Percentiles rank a stretch among this genome's conserved stretches.
Conservation (phyloP, 2,113 vertebrate genomes). For the Coturnix japonica region DNA sequence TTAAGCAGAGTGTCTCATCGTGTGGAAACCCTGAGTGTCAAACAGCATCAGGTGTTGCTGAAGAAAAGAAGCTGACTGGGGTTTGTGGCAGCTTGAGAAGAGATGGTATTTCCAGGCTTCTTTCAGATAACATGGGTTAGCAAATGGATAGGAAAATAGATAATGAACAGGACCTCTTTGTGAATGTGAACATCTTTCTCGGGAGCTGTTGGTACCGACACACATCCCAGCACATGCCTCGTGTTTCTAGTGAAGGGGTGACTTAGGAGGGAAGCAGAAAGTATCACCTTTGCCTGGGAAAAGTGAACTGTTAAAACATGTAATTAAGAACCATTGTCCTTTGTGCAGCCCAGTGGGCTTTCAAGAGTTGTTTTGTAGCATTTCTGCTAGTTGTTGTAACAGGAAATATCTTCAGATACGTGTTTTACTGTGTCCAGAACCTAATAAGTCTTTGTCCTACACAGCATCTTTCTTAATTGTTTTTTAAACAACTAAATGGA, state of each 20-base stretch:
- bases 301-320: background rate
- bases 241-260: background rate
- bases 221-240: fast-evolving
- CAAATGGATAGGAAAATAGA: background rate
- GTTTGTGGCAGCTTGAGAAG: background rate
- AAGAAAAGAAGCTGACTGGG: background rate
- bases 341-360: background rate
- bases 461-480: background rate
- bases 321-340: background rate
- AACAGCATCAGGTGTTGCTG: background rate
- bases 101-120: background rate
- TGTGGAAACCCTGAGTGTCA: constrained; percentile 76
- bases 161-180: background rate
- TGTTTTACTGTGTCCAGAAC: background rate
- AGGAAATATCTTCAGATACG: background rate
- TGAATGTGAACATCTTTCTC: background rate
- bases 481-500: background rate
- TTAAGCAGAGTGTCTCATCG: background rate
- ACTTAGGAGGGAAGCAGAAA: background rate
- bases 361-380: background rate
- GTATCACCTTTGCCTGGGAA: background rate
- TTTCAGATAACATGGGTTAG: fast-evolving
- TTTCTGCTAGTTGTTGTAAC: background rate
- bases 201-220: background rate
- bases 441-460: background rate